Conservation (phyloP, 1,140 invertebrate species). For the Neodiprion lecontei region DNA sequence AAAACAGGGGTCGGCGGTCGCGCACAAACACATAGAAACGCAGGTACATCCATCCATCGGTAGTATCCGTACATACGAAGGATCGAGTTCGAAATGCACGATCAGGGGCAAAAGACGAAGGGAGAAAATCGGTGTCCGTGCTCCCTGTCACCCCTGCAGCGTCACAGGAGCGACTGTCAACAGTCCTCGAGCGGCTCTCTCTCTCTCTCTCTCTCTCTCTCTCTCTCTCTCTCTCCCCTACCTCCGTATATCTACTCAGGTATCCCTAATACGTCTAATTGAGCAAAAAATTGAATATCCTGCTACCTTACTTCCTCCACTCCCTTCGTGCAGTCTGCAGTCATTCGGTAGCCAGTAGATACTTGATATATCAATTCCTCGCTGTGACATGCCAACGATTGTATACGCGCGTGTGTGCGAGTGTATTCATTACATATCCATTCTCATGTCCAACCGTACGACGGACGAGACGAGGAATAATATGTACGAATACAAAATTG, state of each 20-base stretch:
- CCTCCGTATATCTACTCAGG: not conserved
- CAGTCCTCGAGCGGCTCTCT: not conserved
- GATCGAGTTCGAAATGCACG: too few species aligned
- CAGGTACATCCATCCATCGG: not conserved
- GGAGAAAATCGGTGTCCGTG: not conserved
- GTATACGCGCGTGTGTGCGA: too few species aligned
- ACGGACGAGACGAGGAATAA: too few species aligned
- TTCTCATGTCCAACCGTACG: too few species aligned
- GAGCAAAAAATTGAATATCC: slow-evolving; percentile 4
- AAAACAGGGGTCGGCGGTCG: not conserved
- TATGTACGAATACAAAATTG: too few species aligned
- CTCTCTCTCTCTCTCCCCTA: too few species aligned
- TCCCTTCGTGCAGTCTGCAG: not conserved
- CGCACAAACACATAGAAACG: not conserved
- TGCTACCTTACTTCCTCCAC: not conserved
- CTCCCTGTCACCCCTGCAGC: not conserved
- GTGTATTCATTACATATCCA: too few species aligned
- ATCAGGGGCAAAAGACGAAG: not conserved
- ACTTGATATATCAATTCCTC: too few species aligned
- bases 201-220: not conserved
- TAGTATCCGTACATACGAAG: too few species aligned
- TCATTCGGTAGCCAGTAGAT: too few species aligned
- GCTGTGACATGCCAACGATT: too few species aligned
- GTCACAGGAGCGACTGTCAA: not conserved
- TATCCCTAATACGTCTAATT: slow-evolving; percentile 2